Evolutionary conservation across 2,888 invertebrate genomes (phyloP).

Genomic region (Leptinotarsa haldemani): DNA sequence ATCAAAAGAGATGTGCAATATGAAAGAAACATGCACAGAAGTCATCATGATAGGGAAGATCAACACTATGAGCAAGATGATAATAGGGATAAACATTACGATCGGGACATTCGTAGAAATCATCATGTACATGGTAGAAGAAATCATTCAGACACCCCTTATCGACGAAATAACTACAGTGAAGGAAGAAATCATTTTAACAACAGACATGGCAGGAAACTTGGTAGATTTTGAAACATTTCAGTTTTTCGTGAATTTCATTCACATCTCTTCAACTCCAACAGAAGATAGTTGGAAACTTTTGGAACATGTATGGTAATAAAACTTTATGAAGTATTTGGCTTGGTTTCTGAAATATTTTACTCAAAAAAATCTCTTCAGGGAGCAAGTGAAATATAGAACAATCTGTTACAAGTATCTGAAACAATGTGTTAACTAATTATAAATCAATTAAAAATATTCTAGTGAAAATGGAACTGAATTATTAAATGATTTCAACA

Average conservation of each 20-base stretch:
- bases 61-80: conserved; percentile 36
- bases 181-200: conserved; percentile 39
- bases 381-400: no score
- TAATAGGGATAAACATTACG: conserved; percentile 30
- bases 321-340: no score
- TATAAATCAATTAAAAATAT: no score
- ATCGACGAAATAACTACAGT: conserved; percentile 33
- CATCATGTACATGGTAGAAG: conserved; percentile 36
- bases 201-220: conserved; percentile 34
- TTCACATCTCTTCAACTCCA: background rate
- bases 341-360: no score
- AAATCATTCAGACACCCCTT: conserved; percentile 28
- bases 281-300: no score
- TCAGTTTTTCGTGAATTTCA: background rate
- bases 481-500: no score
- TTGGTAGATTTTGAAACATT: conserved; percentile 29
- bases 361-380: no score
- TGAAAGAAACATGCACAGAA: conserved; percentile 35
- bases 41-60: conserved; percentile 37
- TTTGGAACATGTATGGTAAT: no score
- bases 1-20: conserved; percentile 12
- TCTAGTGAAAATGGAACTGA: no score
- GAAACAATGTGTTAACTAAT: no score
- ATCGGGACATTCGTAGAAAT: conserved; percentile 35
- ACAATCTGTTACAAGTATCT: no score